Base-by-base conservation (phyloP, 2,888 invertebrate species). In the Andricus curvator region DNA sequence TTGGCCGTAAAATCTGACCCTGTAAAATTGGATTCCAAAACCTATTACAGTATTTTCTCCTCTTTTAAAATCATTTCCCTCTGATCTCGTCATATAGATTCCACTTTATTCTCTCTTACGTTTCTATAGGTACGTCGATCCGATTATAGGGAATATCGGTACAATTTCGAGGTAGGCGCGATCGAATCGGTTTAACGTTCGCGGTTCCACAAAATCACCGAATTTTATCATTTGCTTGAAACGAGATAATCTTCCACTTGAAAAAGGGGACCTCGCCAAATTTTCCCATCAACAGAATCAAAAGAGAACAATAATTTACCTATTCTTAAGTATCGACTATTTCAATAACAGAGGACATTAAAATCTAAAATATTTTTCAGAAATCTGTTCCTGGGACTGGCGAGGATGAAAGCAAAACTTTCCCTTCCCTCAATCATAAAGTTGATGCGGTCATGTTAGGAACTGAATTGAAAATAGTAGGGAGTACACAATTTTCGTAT, bases 391-490 rank as follows among this genome's bases (percentile, higher is more conserved):
- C 11, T 29, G 74, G 74, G 15, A 56, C 15, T 37, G 74, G 22
- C 74, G 74, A 74, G 51, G 56, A 17, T 33, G 2, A 74, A 60
- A 37, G 51, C 56, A 56, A 74, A 60, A 74, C 33, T 25, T 48
- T 68, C 33, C 33, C n/a, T 74, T 74, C 37, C 74, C 37, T 74
- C 13, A 74, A 56, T 74, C 33, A 60, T 74, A 33, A 60, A 74
- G 56, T 74, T 74, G 51, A 74, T 74, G 56, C 74, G 74, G 74
- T 51, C 74, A 51, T 74, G 74, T 74, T 74, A 74, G 74, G 56
- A 74, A 74, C 56, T 60, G 87, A 88, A 90, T 88, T 88, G 86
- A 88, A 88, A 90, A 86, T 80, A 84, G 87, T 89, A 88, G 88
- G 89, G 88, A 90, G 89, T 87, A 84, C 81, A 84, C 56, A 60